phyloP scores from a whole-genome alignment of 2,888 invertebrate species.

The Tachystola acroxantha region DNA sequence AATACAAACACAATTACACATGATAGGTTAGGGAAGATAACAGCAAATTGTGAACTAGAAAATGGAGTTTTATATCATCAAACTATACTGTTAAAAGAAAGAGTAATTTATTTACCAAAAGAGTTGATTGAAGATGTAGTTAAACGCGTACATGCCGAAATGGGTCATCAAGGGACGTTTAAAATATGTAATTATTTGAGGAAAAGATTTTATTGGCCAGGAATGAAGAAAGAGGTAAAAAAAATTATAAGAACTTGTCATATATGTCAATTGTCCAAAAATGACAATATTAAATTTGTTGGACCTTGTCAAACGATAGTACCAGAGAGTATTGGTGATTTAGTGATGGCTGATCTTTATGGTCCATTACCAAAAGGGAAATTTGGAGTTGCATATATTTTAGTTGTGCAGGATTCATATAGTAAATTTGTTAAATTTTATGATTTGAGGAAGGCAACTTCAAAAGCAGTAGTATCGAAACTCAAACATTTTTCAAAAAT shows the following conservation, averaged over 20 bases:
- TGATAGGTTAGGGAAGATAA: neutral
- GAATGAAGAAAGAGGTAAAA: slow-evolving; percentile 11
- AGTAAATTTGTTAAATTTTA: slow-evolving; percentile 16
- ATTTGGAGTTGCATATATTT: slow-evolving; percentile 15
- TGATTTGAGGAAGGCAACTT: slow-evolving; percentile 6
- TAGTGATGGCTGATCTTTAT: slow-evolving; percentile 21
- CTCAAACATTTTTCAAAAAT: slow-evolving; percentile 11
- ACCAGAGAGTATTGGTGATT: slow-evolving; percentile 12
- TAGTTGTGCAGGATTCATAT: slow-evolving; percentile 18
- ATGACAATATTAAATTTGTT: slow-evolving; percentile 10
- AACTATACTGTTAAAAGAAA: neutral
- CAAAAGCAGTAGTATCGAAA: slow-evolving; percentile 10
- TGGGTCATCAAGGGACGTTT: slow-evolving; percentile 21
- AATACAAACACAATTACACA: neutral
- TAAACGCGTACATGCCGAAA: slow-evolving; percentile 16
- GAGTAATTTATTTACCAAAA: slow-evolving; percentile 10
- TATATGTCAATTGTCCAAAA: slow-evolving; percentile 17
- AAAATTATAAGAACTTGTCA: slow-evolving; percentile 13
- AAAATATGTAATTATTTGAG: slow-evolving; percentile 17
- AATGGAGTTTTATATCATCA: neutral
- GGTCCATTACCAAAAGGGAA: slow-evolving; percentile 14
- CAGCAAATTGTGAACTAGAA: neutral
- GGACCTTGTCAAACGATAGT: slow-evolving; percentile 14
- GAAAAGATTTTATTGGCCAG: slow-evolving; percentile 18
- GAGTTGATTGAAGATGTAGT: slow-evolving; percentile 6